Conservation (phyloP, 2,797 vertebrate species). For the Enteromius fasciolatus region DNA sequence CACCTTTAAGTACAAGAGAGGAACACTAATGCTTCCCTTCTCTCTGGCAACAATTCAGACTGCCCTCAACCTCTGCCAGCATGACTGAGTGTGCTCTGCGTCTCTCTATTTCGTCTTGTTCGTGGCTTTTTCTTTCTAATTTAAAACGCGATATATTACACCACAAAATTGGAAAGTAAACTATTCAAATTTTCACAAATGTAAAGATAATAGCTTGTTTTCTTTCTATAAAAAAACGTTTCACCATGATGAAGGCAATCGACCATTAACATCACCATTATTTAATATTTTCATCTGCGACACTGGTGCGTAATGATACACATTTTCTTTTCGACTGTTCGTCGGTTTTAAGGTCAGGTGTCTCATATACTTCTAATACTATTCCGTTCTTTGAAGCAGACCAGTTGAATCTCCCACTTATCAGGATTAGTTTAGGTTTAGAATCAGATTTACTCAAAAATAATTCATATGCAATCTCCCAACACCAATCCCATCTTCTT, state of each 20-base stretch:
- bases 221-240: too few species aligned
- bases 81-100: slow-evolving; percentile 7
- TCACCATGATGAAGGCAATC: not conserved
- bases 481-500: not conserved
- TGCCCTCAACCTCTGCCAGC: slow-evolving; percentile 50
- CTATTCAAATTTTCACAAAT: not conserved
- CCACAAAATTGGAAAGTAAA: not conserved
- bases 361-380: not conserved
- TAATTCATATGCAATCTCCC: not conserved
- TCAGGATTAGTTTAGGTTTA: not conserved
- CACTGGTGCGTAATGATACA: not conserved
- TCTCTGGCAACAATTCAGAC: slow-evolving; percentile 68
- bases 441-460: not conserved
- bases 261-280: not conserved
- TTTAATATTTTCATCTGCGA: not conserved
- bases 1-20: slow-evolving; percentile 67
- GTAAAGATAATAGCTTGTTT: not conserved
- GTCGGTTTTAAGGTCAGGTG: not conserved
- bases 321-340: not conserved
- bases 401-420: not conserved
- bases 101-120: not conserved
- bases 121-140: not conserved
- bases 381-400: not conserved
- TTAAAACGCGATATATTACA: not conserved
- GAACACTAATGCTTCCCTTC: slow-evolving; percentile 58